These are phyloP conservation scores for Hypselothyrea guttata DNA, from an alignment of 2,888 invertebrate genomes.

Conservation along the genomic window DNA sequence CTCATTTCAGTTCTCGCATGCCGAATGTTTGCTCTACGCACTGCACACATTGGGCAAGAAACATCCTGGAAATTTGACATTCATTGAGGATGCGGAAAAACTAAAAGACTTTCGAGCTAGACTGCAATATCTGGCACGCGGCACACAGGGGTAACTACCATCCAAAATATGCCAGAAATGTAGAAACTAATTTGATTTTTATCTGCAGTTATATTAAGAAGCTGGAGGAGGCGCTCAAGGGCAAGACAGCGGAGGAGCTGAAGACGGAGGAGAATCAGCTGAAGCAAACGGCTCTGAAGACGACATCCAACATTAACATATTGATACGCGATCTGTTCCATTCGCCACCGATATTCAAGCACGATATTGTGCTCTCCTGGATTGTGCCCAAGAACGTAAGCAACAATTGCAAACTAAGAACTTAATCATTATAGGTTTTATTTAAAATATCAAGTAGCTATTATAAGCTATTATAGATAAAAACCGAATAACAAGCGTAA, in stretches of 20 bases:
- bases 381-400: conserved; percentile 84
- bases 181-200: background rate
- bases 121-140: conserved; percentile 95
- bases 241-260: conserved; percentile 88
- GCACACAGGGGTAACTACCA: conserved; percentile 92
- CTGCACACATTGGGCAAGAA: conserved; percentile 90
- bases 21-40: conserved; percentile 93
- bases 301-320: conserved; percentile 95
- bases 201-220: conserved; percentile 81
- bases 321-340: conserved; percentile 97
- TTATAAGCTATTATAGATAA: too few relatives aligned
- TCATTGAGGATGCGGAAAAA: conserved; percentile 87
- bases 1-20: conserved; percentile 95
- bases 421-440: too few relatives aligned
- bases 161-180: too few relatives aligned
- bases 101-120: conserved; percentile 93
- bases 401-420: background rate
- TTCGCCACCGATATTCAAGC: conserved; percentile 95
- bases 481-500: too few relatives aligned
- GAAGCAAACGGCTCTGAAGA: conserved; percentile 91
- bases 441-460: too few relatives aligned
- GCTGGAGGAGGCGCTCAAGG: conserved; percentile 83
- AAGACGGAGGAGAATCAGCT: conserved; percentile 91
- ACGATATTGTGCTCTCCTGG: conserved; percentile 90
- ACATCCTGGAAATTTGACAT: conserved; percentile 88